Percentiles rank a stretch among this genome's conserved stretches.
phyloP scores from a whole-genome alignment of 2,113 vertebrate genomes.

The Apus apus region DNA sequence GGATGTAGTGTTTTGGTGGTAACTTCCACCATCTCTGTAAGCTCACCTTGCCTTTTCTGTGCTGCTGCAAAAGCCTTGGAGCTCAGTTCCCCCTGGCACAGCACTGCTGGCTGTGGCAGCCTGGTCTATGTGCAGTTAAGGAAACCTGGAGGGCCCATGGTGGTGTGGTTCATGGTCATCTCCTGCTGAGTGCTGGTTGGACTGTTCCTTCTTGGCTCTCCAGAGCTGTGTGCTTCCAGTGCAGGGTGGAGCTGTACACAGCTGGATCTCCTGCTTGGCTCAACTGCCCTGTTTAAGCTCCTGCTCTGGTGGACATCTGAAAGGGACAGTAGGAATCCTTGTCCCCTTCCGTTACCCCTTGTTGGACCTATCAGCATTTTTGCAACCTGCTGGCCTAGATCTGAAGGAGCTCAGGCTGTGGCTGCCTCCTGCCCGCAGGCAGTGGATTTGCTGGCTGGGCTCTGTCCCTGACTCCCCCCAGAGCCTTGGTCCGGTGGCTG shows the following conservation, averaged over 20 bases:
- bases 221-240: neutral
- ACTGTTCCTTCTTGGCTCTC: neutral
- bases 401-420: neutral
- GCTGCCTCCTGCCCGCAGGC: neutral
- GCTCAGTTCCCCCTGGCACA: rapidly evolving
- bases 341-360: neutral
- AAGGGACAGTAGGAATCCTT: neutral
- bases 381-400: rapidly evolving
- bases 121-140: rapidly evolving
- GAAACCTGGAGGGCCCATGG: neutral
- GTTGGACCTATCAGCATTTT: neutral
- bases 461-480: rapidly evolving
- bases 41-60: neutral
- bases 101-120: neutral
- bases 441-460: rapidly evolving
- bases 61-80: neutral
- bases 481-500: rapidly evolving
- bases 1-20: neutral
- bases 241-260: neutral
- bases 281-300: neutral
- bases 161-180: neutral
- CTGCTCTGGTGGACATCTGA: neutral
- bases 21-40: rapidly evolving
- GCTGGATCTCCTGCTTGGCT: rapidly evolving
- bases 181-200: neutral